Evolutionary conservation across 2,888 invertebrate species (phyloP).

Genomic region (Oligia latruncula): DNA sequence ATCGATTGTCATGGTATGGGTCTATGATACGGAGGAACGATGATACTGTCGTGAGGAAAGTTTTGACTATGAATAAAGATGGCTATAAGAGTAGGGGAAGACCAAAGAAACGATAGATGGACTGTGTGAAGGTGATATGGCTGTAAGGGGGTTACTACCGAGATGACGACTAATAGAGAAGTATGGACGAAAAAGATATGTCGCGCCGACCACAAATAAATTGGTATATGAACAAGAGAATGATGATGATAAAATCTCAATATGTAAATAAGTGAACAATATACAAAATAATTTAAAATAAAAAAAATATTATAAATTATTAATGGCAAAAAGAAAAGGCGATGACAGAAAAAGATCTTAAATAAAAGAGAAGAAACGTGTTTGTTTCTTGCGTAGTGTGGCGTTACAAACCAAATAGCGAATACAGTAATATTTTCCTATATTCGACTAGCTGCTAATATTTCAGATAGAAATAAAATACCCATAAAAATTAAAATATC

Average conservation of each 20-base stretch:
- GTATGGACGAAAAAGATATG: neutral
- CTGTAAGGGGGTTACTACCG: neutral
- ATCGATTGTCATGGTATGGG: neutral
- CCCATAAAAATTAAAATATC: neutral
- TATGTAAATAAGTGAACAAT: constrained; percentile 8
- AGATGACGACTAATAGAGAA: neutral
- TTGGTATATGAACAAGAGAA: neutral
- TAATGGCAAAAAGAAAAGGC: neutral
- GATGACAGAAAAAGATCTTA: neutral
- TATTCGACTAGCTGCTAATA: neutral
- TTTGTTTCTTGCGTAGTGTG: constrained; percentile 6
- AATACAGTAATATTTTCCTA: neutral
- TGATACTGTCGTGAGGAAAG: neutral
- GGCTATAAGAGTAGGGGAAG: neutral
- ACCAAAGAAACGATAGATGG: neutral
- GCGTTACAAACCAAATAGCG: constrained; percentile 16
- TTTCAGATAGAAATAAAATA: neutral
- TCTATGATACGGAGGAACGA: neutral
- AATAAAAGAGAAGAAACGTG: neutral
- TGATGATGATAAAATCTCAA: neutral
- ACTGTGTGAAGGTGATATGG: neutral
- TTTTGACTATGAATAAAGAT: neutral
- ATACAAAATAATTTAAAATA: neutral
- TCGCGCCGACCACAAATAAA: neutral
- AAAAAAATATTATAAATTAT: neutral